Evolutionary conservation across 1,140 invertebrate species (phyloP), one percentile per base, ranked within the genome.

Genomic region (Papilio glaucus): DNA sequence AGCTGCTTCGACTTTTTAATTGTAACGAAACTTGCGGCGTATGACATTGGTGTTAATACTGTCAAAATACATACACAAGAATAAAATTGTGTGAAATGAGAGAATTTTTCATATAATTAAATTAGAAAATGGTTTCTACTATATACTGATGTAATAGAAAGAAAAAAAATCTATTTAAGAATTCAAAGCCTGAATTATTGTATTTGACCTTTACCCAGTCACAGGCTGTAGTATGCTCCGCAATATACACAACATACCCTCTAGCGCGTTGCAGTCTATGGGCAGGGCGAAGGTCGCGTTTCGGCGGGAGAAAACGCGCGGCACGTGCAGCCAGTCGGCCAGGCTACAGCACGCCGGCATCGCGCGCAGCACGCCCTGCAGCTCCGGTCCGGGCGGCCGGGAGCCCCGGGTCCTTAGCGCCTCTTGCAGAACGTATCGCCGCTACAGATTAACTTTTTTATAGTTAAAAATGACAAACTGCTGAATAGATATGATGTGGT

Each of bases 241-340:
- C n/a, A n/a, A n/a, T n/a, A n/a, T n/a, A n/a, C n/a, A n/a, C 29
- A 33, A 33, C 79, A 78, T 83, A 96, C 95, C 87, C 37, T 91
- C 87, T 12, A 96, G 87, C 62, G 93, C 92, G 72, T 91, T 84
- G 65, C 94, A 94, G 76, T 95, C 94, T 33, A 96, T 91, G 0
- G 95, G 94, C 42, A 96, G 80, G 73, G 95, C 94, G 83, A 96
- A 96, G 78, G 95, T 92, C 0, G 95, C 95, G 79, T 93, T 95
- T 69, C 94, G 93, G 15, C 96, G 87, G 0, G 94, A 95, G 90
- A 96, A 96, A 0, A 95, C 93, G 41, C 95, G 83, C 0, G 95
- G 95, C 39, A 95, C 85, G 71, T 94, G 94, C 37, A 95, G 87
- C 92, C 94, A 94, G 70, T 92, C 89, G n/a, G 93, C 92, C 4